Evolutionary conservation across 2,888 invertebrate genomes (phyloP).

Genomic region (Stenodema calcarata): DNA sequence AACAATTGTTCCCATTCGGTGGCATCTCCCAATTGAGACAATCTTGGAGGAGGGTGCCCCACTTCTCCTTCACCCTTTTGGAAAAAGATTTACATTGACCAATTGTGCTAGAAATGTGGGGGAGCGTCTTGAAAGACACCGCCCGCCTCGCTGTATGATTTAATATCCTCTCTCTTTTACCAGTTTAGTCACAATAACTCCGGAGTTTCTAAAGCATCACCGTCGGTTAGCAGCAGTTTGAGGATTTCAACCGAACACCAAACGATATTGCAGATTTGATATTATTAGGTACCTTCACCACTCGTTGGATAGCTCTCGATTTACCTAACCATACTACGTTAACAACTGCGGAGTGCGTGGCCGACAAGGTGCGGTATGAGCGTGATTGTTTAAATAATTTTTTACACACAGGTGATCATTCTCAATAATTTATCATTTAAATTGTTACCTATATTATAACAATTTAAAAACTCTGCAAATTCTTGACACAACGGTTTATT

Average conservation of each 20-base stretch:
- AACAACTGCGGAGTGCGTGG: too few species aligned
- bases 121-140: not conserved
- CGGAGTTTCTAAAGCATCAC: not conserved
- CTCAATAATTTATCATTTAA: too few species aligned
- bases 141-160: not conserved
- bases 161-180: not conserved
- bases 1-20: constrained; percentile 51
- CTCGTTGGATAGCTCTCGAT: not conserved
- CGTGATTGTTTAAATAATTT: too few species aligned
- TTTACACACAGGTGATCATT: too few species aligned
- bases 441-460: too few species aligned
- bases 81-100: constrained; percentile 39
- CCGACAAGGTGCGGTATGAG: too few species aligned
- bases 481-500: too few species aligned
- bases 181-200: not conserved
- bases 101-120: constrained; percentile 39
- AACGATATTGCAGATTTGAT: too few species aligned
- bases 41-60: constrained; percentile 29
- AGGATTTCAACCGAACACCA: too few species aligned
- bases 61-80: not conserved
- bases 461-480: too few species aligned
- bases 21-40: constrained; percentile 50
- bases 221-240: too few species aligned
- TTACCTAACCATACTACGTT: not conserved
- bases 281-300: too few species aligned